Percentiles rank a stretch among this genome's conserved stretches.
phyloP scores from a whole-genome alignment of 2,797 vertebrate genomes.

The Triplophysa bombifrons region DNA sequence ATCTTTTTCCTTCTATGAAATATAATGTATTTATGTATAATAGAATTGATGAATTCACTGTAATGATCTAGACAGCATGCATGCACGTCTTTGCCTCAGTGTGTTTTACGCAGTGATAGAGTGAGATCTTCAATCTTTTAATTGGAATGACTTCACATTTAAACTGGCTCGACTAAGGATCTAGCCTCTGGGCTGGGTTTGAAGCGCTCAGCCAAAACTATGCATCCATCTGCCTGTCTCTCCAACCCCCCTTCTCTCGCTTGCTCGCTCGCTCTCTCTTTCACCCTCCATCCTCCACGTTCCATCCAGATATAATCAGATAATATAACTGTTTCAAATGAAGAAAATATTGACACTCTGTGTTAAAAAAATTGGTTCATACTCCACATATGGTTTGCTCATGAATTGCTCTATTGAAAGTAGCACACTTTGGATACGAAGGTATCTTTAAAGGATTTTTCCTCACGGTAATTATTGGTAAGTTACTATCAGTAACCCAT shows the following conservation, averaged over 20 bases:
- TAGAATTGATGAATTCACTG: slow-evolving; percentile 3
- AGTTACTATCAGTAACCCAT: slow-evolving; percentile 16
- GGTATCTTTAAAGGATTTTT: slow-evolving; percentile 54
- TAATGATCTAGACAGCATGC: slow-evolving; percentile 22
- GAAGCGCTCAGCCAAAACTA: slow-evolving; percentile 75
- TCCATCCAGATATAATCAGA: slow-evolving; percentile 15
- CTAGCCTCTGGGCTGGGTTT: slow-evolving; percentile 75
- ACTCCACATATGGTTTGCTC: background rate
- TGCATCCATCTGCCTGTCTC: slow-evolving; percentile 70
- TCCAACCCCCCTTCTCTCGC: background rate
- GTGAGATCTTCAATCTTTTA: slow-evolving; percentile 74
- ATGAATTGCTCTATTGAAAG: background rate
- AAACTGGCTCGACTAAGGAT: slow-evolving; percentile 73
- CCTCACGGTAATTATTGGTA: slow-evolving; percentile 10
- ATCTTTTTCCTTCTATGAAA: background rate
- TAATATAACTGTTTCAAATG: background rate
- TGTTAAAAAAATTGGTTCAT: slow-evolving; percentile 7
- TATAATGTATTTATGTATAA: background rate
- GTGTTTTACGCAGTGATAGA: slow-evolving; percentile 66
- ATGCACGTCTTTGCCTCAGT: slow-evolving; percentile 59
- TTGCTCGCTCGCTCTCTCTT: background rate
- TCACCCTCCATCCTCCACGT: slow-evolving; percentile 46
- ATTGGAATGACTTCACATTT: slow-evolving; percentile 77
- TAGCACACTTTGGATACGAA: background rate
- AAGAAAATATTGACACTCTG: background rate